Conservation (phyloP, 2,113 vertebrate genomes). For the Zingel zingel region DNA sequence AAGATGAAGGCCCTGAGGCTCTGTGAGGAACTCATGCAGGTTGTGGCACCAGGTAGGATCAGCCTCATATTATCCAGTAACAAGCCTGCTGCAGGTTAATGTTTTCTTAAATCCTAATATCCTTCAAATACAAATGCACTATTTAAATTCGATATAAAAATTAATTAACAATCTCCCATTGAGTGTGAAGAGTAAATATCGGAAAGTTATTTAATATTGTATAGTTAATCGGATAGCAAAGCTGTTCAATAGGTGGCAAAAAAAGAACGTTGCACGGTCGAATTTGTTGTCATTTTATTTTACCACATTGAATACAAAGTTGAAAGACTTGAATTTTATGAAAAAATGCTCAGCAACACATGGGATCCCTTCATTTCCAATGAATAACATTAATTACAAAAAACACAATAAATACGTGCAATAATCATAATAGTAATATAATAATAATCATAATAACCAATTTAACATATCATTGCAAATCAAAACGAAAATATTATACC, state of each 20-base stretch:
- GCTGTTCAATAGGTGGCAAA: neutral
- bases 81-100: neutral
- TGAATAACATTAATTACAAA: slow-evolving; percentile 76
- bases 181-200: neutral
- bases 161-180: neutral
- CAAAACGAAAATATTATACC: slow-evolving; percentile 30
- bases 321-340: slow-evolving; percentile 72
- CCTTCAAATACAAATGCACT: no score
- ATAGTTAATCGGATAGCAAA: neutral
- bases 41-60: slow-evolving; percentile 42
- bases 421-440: slow-evolving; percentile 70
- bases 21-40: slow-evolving; percentile 57
- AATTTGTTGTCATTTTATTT: slow-evolving; percentile 76
- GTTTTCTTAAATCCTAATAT: neutral
- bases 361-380: slow-evolving; percentile 65
- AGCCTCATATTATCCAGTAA: slow-evolving; percentile 1
- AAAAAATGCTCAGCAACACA: slow-evolving; percentile 71
- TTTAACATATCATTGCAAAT: slow-evolving; percentile 29
- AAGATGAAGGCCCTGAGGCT: slow-evolving; percentile 50
- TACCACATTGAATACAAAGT: slow-evolving; percentile 83
- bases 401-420: slow-evolving; percentile 78
- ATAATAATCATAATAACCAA: slow-evolving; percentile 60
- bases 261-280: slow-evolving; percentile 37
- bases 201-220: neutral
- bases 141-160: neutral